Percentiles rank a stretch among this genome's conserved stretches.
phyloP scores from a whole-genome alignment of 2,888 invertebrate species.

The Dryadula phaetusa region DNA sequence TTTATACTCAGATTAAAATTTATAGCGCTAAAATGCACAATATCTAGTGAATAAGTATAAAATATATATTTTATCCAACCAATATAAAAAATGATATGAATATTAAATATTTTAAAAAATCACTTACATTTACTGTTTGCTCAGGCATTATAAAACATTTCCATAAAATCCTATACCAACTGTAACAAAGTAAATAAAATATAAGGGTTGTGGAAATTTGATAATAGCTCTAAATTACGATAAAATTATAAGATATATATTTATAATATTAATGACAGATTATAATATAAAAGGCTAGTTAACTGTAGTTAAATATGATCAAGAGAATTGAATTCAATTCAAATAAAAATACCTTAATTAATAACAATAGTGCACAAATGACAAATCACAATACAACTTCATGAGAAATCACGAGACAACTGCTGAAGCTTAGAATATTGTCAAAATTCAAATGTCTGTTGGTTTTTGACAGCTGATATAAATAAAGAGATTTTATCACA shows the following conservation, averaged over 20 bases:
- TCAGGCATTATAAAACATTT: slow-evolving; percentile 24
- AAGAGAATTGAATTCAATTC: not conserved
- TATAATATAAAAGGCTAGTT: not conserved
- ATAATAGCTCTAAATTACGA: not conserved
- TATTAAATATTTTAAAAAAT: not conserved
- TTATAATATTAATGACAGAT: too few relatives aligned
- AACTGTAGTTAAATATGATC: not conserved
- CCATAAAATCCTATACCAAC: not conserved
- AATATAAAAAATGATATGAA: not conserved
- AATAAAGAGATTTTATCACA: not conserved
- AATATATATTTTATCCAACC: not conserved
- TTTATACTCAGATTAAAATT: not conserved
- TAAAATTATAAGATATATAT: too few relatives aligned
- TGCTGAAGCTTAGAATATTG: not conserved
- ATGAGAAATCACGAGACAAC: slow-evolving; percentile 9
- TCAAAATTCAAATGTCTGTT: slow-evolving; percentile 7
- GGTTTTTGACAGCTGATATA: not conserved
- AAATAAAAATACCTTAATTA: not conserved
- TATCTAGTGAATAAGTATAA: not conserved
- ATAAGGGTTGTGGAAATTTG: not conserved
- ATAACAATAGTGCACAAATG: not conserved
- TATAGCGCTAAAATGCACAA: too few relatives aligned
- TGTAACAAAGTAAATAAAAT: slow-evolving; percentile 1
- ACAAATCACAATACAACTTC: not conserved
- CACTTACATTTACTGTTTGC: slow-evolving; percentile 23